Evolutionary conservation across 2,797 vertebrate genomes (phyloP).

Genomic region (Trematomus bernacchii): DNA sequence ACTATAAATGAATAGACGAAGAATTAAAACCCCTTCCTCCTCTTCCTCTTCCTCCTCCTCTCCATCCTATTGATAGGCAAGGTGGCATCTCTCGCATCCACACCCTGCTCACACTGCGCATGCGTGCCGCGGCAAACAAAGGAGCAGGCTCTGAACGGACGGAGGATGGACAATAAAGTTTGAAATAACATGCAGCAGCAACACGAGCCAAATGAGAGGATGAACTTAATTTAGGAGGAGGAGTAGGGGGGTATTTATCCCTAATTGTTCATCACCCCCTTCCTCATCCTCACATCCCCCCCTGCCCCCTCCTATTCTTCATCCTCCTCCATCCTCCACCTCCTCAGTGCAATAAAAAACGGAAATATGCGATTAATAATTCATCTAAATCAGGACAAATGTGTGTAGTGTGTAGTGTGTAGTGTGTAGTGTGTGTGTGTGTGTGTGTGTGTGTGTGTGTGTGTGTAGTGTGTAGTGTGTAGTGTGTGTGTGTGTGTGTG

Average conservation of each 20-base stretch:
- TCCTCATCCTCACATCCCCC: neutral
- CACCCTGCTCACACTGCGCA: conserved; percentile 83
- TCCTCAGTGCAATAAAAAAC: conserved; percentile 54
- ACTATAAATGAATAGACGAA: neutral
- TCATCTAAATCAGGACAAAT: conserved; percentile 59
- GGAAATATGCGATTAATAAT: conserved; percentile 65
- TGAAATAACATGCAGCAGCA: conserved; percentile 15
- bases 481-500: no score
- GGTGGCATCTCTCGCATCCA: conserved; percentile 77
- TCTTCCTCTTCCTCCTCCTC: conserved; percentile 13
- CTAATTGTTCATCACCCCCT: neutral
- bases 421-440: no score
- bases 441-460: no score
- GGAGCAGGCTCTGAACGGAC: conserved; percentile 64
- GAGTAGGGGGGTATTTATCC: neutral
- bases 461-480: no score
- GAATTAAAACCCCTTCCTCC: neutral
- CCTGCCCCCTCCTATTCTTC: neutral
- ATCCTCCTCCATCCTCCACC: conserved; percentile 5
- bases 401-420: no score
- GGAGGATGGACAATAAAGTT: conserved; percentile 58
- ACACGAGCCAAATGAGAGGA: neutral
- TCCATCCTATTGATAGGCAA: conserved; percentile 72
- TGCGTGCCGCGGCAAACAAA: conserved; percentile 82
- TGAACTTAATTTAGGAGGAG: neutral